Conservation (phyloP, 2,888 invertebrate species). For the Plemyria rubiginata region DNA sequence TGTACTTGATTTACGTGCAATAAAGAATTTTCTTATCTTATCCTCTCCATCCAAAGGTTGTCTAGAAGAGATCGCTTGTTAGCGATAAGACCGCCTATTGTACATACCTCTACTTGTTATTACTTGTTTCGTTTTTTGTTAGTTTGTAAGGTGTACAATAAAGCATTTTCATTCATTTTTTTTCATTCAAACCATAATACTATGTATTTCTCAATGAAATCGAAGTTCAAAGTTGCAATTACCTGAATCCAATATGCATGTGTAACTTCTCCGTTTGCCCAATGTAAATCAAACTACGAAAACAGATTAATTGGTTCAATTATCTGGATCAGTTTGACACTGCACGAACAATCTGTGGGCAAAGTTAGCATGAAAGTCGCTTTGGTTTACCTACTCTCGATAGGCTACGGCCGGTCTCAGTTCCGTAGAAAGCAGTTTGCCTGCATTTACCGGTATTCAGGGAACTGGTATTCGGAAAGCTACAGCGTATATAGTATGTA, state of each 20-base stretch:
- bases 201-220: constrained; percentile 3
- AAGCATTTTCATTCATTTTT: too few relatives aligned
- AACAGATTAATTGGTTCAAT: constrained; percentile 78
- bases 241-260: constrained; percentile 19
- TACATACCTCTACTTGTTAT: too few relatives aligned
- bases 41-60: too few relatives aligned
- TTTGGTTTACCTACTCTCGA: constrained; percentile 62
- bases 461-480: too few relatives aligned
- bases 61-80: too few relatives aligned
- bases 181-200: background rate
- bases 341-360: constrained; percentile 70
- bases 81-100: too few relatives aligned
- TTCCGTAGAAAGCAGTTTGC: constrained; percentile 4
- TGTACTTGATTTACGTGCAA: too few relatives aligned
- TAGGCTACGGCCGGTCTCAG: background rate
- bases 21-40: too few relatives aligned
- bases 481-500: too few relatives aligned
- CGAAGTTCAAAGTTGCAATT: constrained; percentile 13
- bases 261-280: constrained; percentile 19
- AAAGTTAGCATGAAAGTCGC: constrained; percentile 79
- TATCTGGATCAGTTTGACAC: constrained; percentile 75
- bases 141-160: too few relatives aligned
- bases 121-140: too few relatives aligned
- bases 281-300: constrained; percentile 61
- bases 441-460: background rate